Evolutionary conservation across 2,888 invertebrate genomes (phyloP).

Genomic region (Limenitis camilla): DNA sequence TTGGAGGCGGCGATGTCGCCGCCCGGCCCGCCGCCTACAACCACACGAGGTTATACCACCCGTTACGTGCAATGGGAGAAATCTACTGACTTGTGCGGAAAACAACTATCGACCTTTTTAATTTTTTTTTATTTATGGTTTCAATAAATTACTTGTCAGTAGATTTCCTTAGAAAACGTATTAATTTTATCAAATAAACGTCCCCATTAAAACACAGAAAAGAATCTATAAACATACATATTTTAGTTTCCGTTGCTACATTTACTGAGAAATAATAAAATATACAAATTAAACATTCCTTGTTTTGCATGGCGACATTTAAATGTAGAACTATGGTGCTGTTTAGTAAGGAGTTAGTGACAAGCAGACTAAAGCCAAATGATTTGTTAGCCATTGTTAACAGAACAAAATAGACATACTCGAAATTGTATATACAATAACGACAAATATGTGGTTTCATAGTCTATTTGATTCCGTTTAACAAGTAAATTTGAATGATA

Average conservation of each 20-base stretch:
- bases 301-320: conserved; percentile 17
- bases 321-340: conserved; percentile 19
- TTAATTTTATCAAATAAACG: too few species aligned
- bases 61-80: conserved; percentile 23
- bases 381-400: conserved; percentile 44
- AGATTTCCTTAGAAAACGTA: too few species aligned
- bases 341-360: conserved; percentile 39
- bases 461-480: conserved; percentile 11
- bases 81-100: conserved; percentile 14
- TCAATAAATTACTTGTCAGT: not conserved
- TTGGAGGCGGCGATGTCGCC: conserved; percentile 88
- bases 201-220: too few species aligned
- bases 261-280: not conserved
- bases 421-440: not conserved
- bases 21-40: conserved; percentile 71
- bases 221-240: too few species aligned
- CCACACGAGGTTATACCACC: conserved; percentile 37
- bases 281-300: not conserved
- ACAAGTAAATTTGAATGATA: conserved; percentile 23
- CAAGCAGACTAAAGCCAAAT: conserved; percentile 45
- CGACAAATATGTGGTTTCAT: not conserved
- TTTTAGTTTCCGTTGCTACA: not conserved
- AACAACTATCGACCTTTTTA: not conserved
- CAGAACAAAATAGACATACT: conserved; percentile 14
- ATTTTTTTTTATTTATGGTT: not conserved